Percentiles rank a stretch among this genome's conserved stretches.
Evolutionary conservation across 2,888 invertebrate genomes (phyloP).

Genomic region (Drosophila nigritarsus): DNA sequence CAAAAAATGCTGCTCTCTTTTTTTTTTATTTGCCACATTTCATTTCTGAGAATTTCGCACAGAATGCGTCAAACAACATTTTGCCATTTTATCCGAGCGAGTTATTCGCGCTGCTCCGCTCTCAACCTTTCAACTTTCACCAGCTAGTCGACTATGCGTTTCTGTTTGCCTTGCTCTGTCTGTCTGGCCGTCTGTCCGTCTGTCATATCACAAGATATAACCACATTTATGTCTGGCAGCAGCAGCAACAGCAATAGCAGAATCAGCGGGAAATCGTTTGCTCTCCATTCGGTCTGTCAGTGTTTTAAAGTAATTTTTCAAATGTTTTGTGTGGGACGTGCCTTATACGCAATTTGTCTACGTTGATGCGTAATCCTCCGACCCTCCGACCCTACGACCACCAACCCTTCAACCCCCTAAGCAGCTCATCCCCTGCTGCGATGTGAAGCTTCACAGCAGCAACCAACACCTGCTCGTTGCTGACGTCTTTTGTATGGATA

Average conservation of each 20-base stretch:
- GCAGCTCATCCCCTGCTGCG: neutral
- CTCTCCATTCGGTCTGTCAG: conserved; percentile 5
- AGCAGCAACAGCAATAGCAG: neutral
- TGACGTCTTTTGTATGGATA: conserved; percentile 55
- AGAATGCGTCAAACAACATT: conserved; percentile 20
- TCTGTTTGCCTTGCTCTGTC: neutral
- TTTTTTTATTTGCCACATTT: conserved; percentile 8
- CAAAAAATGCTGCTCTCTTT: neutral
- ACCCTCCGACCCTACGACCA: conserved; percentile 1
- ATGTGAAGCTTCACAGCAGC: neutral
- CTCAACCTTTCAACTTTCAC: conserved; percentile 14
- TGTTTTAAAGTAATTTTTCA: conserved; percentile 61
- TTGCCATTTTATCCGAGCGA: conserved; percentile 8
- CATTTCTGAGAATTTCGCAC: neutral
- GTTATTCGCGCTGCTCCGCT: conserved; percentile 30
- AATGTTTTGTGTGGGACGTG: conserved; percentile 60
- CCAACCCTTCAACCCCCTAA: neutral
- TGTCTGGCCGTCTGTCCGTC: neutral
- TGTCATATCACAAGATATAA: conserved; percentile 1
- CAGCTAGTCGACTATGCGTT: conserved; percentile 14
- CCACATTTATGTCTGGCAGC: conserved; percentile 13
- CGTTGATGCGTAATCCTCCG: conserved; percentile 36
- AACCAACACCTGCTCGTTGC: conserved; percentile 29
- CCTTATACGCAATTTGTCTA: conserved; percentile 67
- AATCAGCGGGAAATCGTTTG: conserved; percentile 33